Conservation (phyloP, 92 coral and sea anemone genomes). For the Virgularia gustaviana region DNA sequence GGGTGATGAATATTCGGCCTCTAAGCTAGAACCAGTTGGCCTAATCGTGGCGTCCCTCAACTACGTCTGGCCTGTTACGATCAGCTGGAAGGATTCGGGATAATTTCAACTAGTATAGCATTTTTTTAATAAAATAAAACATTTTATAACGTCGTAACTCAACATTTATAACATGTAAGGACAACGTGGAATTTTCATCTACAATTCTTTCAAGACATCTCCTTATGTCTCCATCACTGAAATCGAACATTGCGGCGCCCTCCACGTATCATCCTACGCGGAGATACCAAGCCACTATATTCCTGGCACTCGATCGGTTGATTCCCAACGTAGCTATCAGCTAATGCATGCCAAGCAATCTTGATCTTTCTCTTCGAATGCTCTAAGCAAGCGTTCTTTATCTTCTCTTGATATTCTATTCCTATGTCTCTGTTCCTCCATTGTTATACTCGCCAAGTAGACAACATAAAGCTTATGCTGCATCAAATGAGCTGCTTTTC, state of each 20-base stretch:
- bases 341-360: background rate
- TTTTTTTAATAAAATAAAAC: too few relatives aligned
- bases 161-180: background rate
- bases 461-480: too few relatives aligned
- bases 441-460: too few relatives aligned
- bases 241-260: background rate
- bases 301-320: background rate
- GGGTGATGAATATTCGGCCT: background rate
- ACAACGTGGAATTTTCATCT: background rate
- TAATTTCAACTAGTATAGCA: slow-evolving; percentile 12
- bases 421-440: too few relatives aligned
- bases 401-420: background rate
- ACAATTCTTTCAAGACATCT: slow-evolving; percentile 1
- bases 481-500: too few relatives aligned
- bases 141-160: background rate
- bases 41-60: slow-evolving; percentile 19
- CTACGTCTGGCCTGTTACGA: slow-evolving; percentile 30
- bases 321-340: background rate
- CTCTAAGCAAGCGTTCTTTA: background rate
- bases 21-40: background rate
- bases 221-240: background rate
- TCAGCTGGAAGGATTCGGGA: slow-evolving; percentile 24
- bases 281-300: background rate
- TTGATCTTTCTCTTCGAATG: background rate
- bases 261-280: background rate